Base-by-base conservation (phyloP, 1,140 invertebrate genomes). In the Tribolium castaneum region DNA sequence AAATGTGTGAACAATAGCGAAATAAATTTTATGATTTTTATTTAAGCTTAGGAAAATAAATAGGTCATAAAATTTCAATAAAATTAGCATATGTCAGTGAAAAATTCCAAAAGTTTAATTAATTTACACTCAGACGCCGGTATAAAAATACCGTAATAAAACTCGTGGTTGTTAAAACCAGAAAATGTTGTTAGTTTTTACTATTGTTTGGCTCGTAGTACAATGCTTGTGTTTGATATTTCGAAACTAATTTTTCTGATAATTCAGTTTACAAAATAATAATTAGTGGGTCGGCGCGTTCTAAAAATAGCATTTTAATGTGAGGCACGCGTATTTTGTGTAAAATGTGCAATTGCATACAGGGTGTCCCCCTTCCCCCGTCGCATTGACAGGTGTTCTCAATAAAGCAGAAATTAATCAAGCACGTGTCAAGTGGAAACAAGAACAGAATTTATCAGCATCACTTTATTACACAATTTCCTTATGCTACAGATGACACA, bases 311-410 rank as follows among this genome's bases (percentile, higher is more conserved):
- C 7, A 9, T 30, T 30, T 30, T 30, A 45, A 9, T 45, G 39
- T 9, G 7, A n/a, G 39, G 7, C n/a, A n/a, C 39, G 39, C n/a
- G 2, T 45, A 45, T 10, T 45, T 45, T 45, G 7, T 45, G 25
- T 30, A 30, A 30, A 30, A 30, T n/a, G 39, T 45, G 39, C 39
- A 52, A 52, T 14, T 52, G 51, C 10, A 56, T 9, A 19, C 14
- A 25, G 10, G 10, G n/a, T 14, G 25, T 13, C 59, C 59, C 59
- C 59, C 9, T 12, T 10, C 10, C 59, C 25, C 54, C 19, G 22
- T 30, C 59, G 9, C 59, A 66, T 66, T 66, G 59, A 66, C 59
- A 66, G 59, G 59, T 66, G 59, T 66, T 66, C 59, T 35, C 59
- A 30, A 66, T 66, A 10, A 22, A 66, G 7, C 19, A 10, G 14